Evolutionary conservation across 1,140 invertebrate species (phyloP), one percentile per base, ranked within the genome.

Genomic region (Brachionus angularis): DNA sequence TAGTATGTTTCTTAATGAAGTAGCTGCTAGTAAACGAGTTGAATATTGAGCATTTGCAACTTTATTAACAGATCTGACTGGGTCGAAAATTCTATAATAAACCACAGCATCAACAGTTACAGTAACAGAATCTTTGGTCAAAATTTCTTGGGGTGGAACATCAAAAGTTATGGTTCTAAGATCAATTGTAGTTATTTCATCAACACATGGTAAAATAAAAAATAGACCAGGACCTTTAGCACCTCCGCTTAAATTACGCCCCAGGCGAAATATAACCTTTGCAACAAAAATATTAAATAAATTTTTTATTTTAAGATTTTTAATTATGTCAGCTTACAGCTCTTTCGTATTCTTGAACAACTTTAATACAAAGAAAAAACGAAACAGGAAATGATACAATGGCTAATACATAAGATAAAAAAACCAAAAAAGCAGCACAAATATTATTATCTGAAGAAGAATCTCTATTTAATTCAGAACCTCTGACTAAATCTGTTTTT

Each of bases 101-200:
- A 53, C 39, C 49, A 70, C 47, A 33, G 46, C 62, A 72, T 53
- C 55, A 25, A 62, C 29, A 55, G 73, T 39, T 1, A 74, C 47
- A 5, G 74, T 73, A 7, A 74, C 74, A 5, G 72, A 73, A 58
- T 74, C 74, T 62, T 67, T 74, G 12, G 74, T 74, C 18, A 74
- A 31, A 36, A 74, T 71, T 49, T 74, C 74, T 44, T 74, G 74
- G 21, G 58, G 71, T 44, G 74, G 74, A 14, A 74, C 71, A 64
- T 74, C 71, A 47, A 74, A 64, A 29, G 72, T 73, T 12, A 69
- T 42, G 18, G 73, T 74, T 46, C 73, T 44, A 14, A 74, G 14
- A 55, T 74, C 73, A 46, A 74, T 73, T 5, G 31, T 39, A 5
- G 39, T 29, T 18, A 62, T 47, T 36, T 47, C 52, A 29, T 74